Conservation (phyloP, 2,797 vertebrate genomes). For the Scleropages formosus region DNA sequence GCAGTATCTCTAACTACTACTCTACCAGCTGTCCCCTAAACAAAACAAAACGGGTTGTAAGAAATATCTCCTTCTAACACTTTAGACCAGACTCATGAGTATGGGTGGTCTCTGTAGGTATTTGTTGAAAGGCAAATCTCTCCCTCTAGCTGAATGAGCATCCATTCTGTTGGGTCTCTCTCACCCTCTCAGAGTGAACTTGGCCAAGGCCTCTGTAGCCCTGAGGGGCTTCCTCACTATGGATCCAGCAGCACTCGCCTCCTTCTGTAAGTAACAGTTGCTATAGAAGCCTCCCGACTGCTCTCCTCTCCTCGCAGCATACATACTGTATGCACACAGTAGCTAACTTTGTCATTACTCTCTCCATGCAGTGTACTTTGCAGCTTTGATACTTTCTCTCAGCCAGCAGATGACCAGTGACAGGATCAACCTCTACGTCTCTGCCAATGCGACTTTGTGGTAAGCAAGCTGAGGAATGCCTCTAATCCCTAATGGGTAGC, state of each 20-base stretch:
- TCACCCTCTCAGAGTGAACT: slow-evolving; percentile 70
- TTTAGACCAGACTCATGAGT: not conserved
- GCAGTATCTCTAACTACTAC: no score
- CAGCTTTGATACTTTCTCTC: slow-evolving; percentile 82
- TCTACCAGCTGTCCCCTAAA: no score
- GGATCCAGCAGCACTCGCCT: slow-evolving; percentile 84
- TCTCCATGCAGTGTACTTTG: slow-evolving; percentile 81
- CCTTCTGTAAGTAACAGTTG: slow-evolving; percentile 79
- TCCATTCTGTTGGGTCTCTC: not conserved
- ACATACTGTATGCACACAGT: not conserved
- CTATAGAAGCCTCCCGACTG: not conserved
- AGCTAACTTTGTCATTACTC: slow-evolving; percentile 12
- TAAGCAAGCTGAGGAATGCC: slow-evolving; percentile 57
- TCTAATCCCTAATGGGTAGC: not conserved
- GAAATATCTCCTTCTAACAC: not conserved
- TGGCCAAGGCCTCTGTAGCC: slow-evolving; percentile 79
- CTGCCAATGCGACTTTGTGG: slow-evolving; percentile 79
- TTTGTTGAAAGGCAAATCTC: not conserved
- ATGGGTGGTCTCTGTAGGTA: not conserved
- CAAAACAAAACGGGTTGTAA: not conserved
- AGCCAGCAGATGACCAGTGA: slow-evolving; percentile 98
- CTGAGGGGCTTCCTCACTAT: slow-evolving; percentile 79
- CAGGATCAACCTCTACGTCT: slow-evolving; percentile 84
- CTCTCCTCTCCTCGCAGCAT: not conserved
- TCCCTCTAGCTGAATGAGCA: not conserved